Evolutionary conservation across 2,888 invertebrate genomes (phyloP).

Genomic region (Calameuta filiformis): DNA sequence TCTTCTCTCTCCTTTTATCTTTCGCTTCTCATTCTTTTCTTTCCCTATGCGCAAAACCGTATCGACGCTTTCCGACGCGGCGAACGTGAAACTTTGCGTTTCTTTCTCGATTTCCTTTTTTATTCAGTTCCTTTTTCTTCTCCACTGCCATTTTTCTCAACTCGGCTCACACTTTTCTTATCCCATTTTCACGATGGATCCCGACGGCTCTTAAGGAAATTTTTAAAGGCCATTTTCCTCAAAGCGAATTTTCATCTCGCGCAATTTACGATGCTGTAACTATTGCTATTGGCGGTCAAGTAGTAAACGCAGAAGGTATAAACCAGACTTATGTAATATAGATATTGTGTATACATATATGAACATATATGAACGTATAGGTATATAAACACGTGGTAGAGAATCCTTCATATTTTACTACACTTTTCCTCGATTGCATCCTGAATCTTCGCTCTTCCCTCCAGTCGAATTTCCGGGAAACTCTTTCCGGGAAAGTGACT

Average conservation of each 20-base stretch:
- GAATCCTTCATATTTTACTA: neutral
- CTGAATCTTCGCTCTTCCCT: neutral
- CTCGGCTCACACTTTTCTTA: neutral
- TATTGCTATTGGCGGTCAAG: neutral
- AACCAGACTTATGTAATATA: neutral
- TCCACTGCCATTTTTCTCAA: neutral
- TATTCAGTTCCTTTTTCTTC: neutral
- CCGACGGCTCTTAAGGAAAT: neutral
- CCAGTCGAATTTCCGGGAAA: neutral
- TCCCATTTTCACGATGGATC: neutral
- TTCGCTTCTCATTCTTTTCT: neutral
- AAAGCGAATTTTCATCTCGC: neutral
- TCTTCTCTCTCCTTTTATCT: neutral
- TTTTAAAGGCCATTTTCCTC: neutral
- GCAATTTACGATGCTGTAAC: neutral
- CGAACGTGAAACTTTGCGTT: neutral
- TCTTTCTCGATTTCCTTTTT: neutral
- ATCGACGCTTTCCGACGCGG: neutral
- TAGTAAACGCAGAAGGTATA: neutral
- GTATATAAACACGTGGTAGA: neutral
- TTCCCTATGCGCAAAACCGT: neutral
- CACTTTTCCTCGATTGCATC: neutral
- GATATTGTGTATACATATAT: neutral
- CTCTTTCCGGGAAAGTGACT: constrained; percentile 10
- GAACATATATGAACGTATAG: neutral